Conservation (phyloP, 2,888 invertebrate species). For the Psylliodes chrysocephalus region DNA sequence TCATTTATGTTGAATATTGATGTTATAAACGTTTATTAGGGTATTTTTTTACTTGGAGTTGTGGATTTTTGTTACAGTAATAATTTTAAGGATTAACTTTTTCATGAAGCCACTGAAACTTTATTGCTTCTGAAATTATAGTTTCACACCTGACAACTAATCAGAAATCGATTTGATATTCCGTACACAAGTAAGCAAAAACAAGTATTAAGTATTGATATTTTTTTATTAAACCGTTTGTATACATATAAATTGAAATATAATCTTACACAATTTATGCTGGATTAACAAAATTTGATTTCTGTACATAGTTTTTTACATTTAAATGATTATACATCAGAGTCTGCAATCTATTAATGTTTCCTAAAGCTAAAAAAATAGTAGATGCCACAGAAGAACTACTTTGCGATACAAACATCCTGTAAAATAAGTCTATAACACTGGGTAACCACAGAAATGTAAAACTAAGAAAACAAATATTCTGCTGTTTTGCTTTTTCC, state of each 20-base stretch:
- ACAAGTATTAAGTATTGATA: background rate
- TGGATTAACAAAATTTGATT: slow-evolving; percentile 48
- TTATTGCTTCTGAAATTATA: too few relatives aligned
- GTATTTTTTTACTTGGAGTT: too few relatives aligned
- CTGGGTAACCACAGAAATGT: slow-evolving; percentile 58
- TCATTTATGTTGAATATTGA: too few relatives aligned
- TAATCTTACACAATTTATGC: slow-evolving; percentile 8
- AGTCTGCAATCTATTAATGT: slow-evolving; percentile 49
- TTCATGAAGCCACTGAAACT: too few relatives aligned
- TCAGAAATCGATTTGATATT: too few relatives aligned
- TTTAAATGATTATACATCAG: slow-evolving; percentile 44
- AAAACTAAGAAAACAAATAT: slow-evolving; percentile 49
- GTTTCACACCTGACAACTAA: too few relatives aligned
- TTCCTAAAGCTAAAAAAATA: slow-evolving; percentile 53
- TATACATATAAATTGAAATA: background rate
- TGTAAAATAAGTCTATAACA: slow-evolving; percentile 54
- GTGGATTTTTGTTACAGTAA: too few relatives aligned
- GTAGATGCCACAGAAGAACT: slow-evolving; percentile 51
- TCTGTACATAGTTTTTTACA: slow-evolving; percentile 45
- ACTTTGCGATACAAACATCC: slow-evolving; percentile 53
- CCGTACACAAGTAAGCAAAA: background rate
- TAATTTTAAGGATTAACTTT: too few relatives aligned
- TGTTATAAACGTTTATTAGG: too few relatives aligned
- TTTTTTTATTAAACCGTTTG: background rate
- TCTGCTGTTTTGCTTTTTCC: slow-evolving; percentile 44